Conservation (phyloP, 2,797 vertebrate species). For the Nyctalus aviator region DNA sequence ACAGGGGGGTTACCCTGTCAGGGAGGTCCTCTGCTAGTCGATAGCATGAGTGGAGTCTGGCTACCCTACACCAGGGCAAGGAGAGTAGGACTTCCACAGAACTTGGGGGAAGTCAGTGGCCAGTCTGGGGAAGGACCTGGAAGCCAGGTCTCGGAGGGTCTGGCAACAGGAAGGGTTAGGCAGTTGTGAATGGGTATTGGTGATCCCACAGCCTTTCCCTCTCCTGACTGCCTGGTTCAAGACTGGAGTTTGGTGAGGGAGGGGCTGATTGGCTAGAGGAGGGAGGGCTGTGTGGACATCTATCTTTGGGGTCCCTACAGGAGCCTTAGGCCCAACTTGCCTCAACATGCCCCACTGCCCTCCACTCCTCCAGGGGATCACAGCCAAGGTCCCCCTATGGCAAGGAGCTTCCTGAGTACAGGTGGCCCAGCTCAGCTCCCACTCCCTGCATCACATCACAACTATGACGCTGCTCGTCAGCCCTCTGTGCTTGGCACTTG, state of each 20-base stretch:
- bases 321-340: neutral
- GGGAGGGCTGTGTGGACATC: neutral
- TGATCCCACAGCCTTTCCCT: neutral
- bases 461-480: neutral
- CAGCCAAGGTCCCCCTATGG: neutral
- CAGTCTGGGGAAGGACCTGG: neutral
- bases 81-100: neutral
- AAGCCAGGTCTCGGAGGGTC: neutral
- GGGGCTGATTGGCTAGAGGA: neutral
- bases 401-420: neutral
- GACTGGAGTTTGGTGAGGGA: neutral
- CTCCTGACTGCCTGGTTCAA: neutral
- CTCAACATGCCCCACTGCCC: neutral
- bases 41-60: neutral
- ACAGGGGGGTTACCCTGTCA: too few species aligned
- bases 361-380: neutral
- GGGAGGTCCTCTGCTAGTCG: neutral
- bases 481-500: slow-evolving; percentile 1
- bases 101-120: neutral
- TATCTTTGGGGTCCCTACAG: neutral
- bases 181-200: neutral
- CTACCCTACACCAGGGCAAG: neutral
- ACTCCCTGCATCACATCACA: accelerated
- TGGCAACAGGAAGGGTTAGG: neutral
- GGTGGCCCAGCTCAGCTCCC: neutral